Evolutionary conservation across 2,888 invertebrate species (phyloP).

Genomic region (Elegia similella): DNA sequence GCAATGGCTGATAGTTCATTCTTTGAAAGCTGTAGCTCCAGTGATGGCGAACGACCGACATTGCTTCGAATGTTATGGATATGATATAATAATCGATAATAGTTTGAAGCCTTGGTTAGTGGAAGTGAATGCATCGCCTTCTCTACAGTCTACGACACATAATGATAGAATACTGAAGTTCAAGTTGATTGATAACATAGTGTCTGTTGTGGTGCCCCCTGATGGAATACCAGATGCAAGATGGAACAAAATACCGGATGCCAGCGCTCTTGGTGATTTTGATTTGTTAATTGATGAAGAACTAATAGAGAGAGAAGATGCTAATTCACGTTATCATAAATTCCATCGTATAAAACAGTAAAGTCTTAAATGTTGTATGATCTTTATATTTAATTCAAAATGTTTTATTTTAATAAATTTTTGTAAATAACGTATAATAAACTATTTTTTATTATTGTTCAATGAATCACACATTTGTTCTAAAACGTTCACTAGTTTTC

Average conservation of each 20-base stretch:
- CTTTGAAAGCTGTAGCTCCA: conserved; percentile 95
- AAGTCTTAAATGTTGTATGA: conserved; percentile 19
- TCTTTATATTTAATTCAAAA: conserved; percentile 12
- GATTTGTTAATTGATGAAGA: conserved; percentile 94
- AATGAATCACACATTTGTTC: conserved; percentile 14
- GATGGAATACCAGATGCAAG: conserved; percentile 94
- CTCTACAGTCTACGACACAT: conserved; percentile 95
- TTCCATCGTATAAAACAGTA: conserved; percentile 40
- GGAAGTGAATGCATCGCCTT: conserved; percentile 97
- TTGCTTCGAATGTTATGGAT: conserved; percentile 97
- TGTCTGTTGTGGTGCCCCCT: conserved; percentile 94
- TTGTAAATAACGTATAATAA: background rate
- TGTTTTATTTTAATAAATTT: conserved; percentile 1
- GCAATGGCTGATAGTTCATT: conserved; percentile 95
- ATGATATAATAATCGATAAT: conserved; percentile 97
- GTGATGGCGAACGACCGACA: conserved; percentile 97
- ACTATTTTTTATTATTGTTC: background rate
- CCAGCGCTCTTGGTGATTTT: conserved; percentile 90
- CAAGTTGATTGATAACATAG: conserved; percentile 95
- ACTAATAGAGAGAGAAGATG: conserved; percentile 85
- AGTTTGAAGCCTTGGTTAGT: conserved; percentile 96
- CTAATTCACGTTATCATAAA: conserved; percentile 49
- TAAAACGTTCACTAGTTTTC: conserved; percentile 28
- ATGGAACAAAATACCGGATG: conserved; percentile 91
- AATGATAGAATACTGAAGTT: conserved; percentile 97